phyloP scores from a whole-genome alignment of 53 echinoderm and acorn worm species.

The Stichopus horrens region DNA sequence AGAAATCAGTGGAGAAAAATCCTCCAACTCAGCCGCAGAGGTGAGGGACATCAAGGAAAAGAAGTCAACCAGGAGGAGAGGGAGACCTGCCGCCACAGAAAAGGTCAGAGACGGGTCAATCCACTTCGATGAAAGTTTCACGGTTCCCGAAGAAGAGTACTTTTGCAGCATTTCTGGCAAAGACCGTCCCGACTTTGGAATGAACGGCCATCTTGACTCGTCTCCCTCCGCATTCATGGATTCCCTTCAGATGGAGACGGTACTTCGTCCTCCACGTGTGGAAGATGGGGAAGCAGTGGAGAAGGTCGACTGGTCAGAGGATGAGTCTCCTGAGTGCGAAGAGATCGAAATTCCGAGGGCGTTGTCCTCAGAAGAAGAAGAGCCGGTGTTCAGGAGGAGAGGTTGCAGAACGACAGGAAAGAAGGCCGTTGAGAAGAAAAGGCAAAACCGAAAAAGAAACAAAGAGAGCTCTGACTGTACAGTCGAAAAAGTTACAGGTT shows the following conservation, averaged over 20 bases:
- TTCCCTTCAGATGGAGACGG: not conserved
- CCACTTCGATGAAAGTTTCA: conserved; percentile 36
- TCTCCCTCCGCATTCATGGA: not conserved
- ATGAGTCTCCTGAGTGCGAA: conserved; percentile 22
- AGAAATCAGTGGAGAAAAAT: conserved; percentile 7
- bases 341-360: conserved; percentile 92
- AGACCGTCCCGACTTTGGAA: not conserved
- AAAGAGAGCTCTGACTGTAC: not conserved
- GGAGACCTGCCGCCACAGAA: conserved; percentile 50
- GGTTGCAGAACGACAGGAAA: conserved; percentile 34
- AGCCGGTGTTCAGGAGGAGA: conserved; percentile 33
- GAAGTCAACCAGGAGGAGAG: conserved; percentile 50
- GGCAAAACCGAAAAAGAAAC: not conserved
- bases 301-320: not conserved
- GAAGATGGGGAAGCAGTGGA: not conserved
- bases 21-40: not conserved
- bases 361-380: conserved; percentile 70
- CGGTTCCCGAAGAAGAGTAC: not conserved
- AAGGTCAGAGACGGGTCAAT: conserved; percentile 52
- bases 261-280: not conserved
- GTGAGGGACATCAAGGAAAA: not conserved
- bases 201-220: not conserved
- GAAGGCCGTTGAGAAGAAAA: conserved; percentile 34
- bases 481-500: not conserved
- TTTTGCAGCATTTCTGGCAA: not conserved